Base-by-base conservation (phyloP, 1,140 invertebrate species). In the Lepeophtheirus salmonis region DNA sequence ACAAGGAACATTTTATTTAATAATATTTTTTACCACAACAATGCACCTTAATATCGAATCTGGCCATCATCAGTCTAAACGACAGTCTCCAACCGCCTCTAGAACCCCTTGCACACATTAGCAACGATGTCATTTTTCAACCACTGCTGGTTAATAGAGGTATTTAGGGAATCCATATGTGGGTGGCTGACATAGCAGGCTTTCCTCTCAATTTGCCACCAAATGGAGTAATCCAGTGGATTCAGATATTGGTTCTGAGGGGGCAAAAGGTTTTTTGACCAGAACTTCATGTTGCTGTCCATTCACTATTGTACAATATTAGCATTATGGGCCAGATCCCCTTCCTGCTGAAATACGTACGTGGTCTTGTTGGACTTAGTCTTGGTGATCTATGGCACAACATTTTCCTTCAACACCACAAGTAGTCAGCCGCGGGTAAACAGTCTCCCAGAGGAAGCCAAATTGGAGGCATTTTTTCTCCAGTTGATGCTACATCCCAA, bases 331-430 rank as follows among this genome's bases (percentile, higher is more conserved):
- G 51, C 20, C 51, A 16, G 51, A 52, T 4, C 51, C 20, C 51
- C 20, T 6, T 52, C 10, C 17, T 52, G 51, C 17, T 52, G 51
- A 16, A 52, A 52, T 10, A 52, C 17, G 17, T 52, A 52, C 4
- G 10, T 17, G 16, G 51, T 17, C 51, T 52, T 52, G 4, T 21
- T 52, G 16, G 51, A 16, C 16, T 52, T 52, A 16, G 51, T 52
- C 51, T 52, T 52, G 16, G 20, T 16, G 16, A 52, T 52, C 51
- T 52, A 52, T 52, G 51, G 51, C 4, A 52, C 16, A 4, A 52
- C 51, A 6, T 52, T 52, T 4, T 52, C 20, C 16, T 16, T 52
- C 51, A 52, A 52, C 4, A 52, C 51, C 6, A 17, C 51, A 52
- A 52, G 51, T 52, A 52, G 17, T 52, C 51, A 12, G 6, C 51